These are phyloP conservation scores for Scaptomyza pallida DNA, from an alignment of 1,140 invertebrate genomes.

Conservation along the genomic window DNA sequence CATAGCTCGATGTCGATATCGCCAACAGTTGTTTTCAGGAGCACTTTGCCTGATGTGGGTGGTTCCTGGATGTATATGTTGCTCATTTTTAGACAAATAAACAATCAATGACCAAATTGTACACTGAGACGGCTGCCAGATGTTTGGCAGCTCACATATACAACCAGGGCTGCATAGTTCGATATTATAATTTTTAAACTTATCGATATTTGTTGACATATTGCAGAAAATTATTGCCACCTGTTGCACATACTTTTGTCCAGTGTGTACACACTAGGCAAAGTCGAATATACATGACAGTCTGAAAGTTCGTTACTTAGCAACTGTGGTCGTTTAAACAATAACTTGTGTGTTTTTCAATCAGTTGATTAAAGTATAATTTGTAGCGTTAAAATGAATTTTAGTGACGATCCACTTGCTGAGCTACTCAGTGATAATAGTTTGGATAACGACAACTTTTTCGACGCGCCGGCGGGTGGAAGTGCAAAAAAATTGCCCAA, in stretches of 20 bases:
- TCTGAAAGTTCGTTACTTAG: slow-evolving; percentile 54
- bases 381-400: slow-evolving; percentile 56
- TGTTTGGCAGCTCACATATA: not conserved
- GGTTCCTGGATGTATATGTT: slow-evolving; percentile 99
- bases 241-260: slow-evolving; percentile 7
- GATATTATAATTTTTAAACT: not conserved
- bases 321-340: slow-evolving; percentile 45
- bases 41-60: slow-evolving; percentile 96
- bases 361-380: not conserved
- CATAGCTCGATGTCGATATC: slow-evolving; percentile 99
- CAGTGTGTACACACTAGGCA: slow-evolving; percentile 8
- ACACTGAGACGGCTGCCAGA: not conserved
- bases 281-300: not conserved
- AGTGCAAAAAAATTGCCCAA: slow-evolving; percentile 50
- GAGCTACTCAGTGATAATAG: slow-evolving; percentile 84
- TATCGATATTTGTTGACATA: slow-evolving; percentile 2
- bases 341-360: not conserved
- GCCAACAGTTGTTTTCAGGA: slow-evolving; percentile 95
- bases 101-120: not conserved
- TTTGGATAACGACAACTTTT: slow-evolving; percentile 85
- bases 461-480: slow-evolving; percentile 76
- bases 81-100: slow-evolving; percentile 88
- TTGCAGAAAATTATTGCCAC: not conserved
- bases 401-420: slow-evolving; percentile 83
- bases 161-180: not conserved